Base-by-base conservation (phyloP, 2,797 vertebrate species). In the Lutjanus argentimaculatus region DNA sequence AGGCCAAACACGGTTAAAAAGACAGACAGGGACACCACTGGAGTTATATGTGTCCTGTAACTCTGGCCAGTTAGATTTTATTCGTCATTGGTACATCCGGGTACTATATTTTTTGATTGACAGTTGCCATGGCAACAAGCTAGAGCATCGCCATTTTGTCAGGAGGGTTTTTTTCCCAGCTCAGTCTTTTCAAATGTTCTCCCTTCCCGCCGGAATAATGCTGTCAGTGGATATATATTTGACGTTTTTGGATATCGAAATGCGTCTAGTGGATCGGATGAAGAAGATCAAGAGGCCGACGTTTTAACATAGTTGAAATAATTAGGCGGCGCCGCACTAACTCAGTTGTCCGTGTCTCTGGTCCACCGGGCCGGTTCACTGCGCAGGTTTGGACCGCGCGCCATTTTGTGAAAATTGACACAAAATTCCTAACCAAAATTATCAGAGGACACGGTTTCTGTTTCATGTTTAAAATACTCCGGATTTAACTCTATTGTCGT, bases 371-470 rank as follows among this genome's bases (percentile, higher is more conserved):
- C 96, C 96, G 97, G 94, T 96, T 96, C 96, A 97, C 97, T 98
- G 97, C 97, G 97, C 97, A 98, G 97, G 96, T 97, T 97, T 96
- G 97, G 97, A 97, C 96, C 97, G 97, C 97, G 97, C 97, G 97
- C 97, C 98, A 99, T 99, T 98, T 99, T 99, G 97, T 98, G 97
- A 96, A 96, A 97, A 96, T 95, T 96, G 93, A 96, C 96, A 95
- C 92, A 97, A 96, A 95, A 92, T 93, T 94, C 90, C 90, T 92
- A 80, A 92, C 94, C 91, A 91, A 95, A 94, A 93, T 92, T 92
- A 95, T 77, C 92, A 93, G 91, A 94, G 94, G 95, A 93, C 93
- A 91, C 92, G 88, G 88, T 88, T 90, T 90, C 80, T 83, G 80
- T 88, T 91, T 89, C 81, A 65, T 46, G 77, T 78, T 81, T 42